Base-by-base conservation (phyloP, 2,113 vertebrate genomes). In the Diadophis punctatus region DNA sequence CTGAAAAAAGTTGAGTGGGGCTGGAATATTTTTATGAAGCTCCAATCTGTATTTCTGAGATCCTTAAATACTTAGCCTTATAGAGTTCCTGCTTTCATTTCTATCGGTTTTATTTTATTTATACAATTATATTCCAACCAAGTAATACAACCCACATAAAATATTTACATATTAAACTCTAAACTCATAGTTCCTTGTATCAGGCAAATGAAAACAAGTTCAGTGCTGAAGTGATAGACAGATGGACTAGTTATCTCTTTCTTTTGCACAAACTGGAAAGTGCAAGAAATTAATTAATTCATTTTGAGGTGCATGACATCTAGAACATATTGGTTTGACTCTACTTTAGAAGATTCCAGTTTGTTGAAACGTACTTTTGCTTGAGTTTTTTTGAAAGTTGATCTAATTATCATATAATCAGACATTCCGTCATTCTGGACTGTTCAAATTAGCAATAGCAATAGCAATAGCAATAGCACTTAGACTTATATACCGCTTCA, bases 241-340 rank as follows among this genome's bases (percentile, higher is more conserved):
- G 94, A 90, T 80, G 6, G 68, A 39, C 7, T 39, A 39, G 7
- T 80, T 39, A 80, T 80, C 7, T 74, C n/a, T 39, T 86, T 55
- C 30, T 88, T 89, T 88, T 55, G 84, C 55, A 91, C 93, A 51
- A 94, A 68, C 74, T 56, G 91, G 0, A 39, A 96, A 89, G 90
- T 60, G 34, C 48, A 88, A 94, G 94, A 11, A 96, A 94, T 95
- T 91, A 34, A 88, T 94, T 95, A 49, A 88, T 94, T 95, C 94
- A 96, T 96, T 96, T 96, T 96, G 96, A 95, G 95, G 93, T 93
- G 92, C 16, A 1, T 48, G 85, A 51, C 94, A 96, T 95, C 95
- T 96, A 95, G 93, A 1, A 2, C 51, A 0, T 51, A 95, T 89
- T 74, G 88, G 74, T 60, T 96, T 95, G 92, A 93, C 39, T 51